Percentiles rank a stretch among this genome's conserved stretches.
These are phyloP conservation scores for Oncorhynchus clarkii DNA, from an alignment of 2,113 vertebrate genomes.

Conservation along the genomic window DNA sequence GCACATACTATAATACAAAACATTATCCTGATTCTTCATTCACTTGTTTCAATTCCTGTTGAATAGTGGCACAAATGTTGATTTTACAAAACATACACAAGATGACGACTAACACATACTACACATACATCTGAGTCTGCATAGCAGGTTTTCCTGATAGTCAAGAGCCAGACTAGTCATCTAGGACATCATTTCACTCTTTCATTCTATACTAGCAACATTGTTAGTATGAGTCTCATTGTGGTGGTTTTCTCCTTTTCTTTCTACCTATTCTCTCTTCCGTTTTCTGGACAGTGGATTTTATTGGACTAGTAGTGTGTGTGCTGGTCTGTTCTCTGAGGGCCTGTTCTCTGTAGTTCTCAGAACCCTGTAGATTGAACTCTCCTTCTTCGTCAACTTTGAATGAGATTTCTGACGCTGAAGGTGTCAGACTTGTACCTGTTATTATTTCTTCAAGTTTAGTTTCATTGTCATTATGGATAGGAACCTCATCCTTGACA, in stretches of 20 bases:
- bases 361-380: constrained; percentile 9
- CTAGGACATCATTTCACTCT: constrained; percentile 9
- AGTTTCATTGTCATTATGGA: constrained; percentile 8
- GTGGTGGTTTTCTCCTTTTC: constrained; percentile 52
- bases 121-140: not conserved
- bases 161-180: constrained; percentile 7
- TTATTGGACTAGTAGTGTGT: constrained; percentile 35
- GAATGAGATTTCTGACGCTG: not conserved
- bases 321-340: constrained; percentile 19
- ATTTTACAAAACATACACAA: constrained; percentile 14
- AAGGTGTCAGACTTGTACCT: constrained; percentile 1
- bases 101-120: not conserved
- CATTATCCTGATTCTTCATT: constrained; percentile 28
- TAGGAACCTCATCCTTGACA: not conserved
- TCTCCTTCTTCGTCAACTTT: not conserved
- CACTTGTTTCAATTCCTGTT: constrained; percentile 4
- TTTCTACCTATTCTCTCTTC: constrained; percentile 50
- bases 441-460: constrained; percentile 23
- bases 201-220: not conserved
- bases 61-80: not conserved
- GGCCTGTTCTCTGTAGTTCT: not conserved
- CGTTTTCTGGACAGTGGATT: constrained; percentile 48
- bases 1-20: constrained; percentile 34
- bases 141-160: constrained; percentile 14
- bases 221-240: constrained; percentile 8